Base-by-base conservation (phyloP, 2,797 vertebrate species). In the Eulemur coronatus region DNA sequence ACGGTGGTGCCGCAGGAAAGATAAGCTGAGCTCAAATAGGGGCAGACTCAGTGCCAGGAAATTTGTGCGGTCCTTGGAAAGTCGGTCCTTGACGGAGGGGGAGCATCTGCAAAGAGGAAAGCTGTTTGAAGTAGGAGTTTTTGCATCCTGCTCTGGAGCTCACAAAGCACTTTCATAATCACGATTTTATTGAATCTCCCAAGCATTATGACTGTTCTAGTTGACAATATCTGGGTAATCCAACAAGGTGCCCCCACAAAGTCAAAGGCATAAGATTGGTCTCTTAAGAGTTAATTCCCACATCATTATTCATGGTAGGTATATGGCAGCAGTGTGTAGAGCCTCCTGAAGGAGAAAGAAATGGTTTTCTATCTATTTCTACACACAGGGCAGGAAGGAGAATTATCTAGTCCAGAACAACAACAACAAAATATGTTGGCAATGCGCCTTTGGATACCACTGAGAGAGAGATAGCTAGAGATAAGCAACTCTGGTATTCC, bases 1-100 rank as follows among this genome's bases (percentile, higher is more conserved):
- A 90, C 4, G 0, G 35, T 46, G 88, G 65, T 98, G 95, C 90
- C n/a, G 59, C 52, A 91, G 86, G 91, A 94, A 88, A 96, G 97
- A 96, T 65, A 94, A 98, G 97, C 86, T 84, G 84, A 88, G 89
- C 94, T 7, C 88, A 78, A 76, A 76, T 0, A 26, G 28, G 55
- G 59, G 81, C 79, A 82, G 50, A 65, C 65, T 55, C 8, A 20
- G 94, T 59, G 41, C 87, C 70, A 89, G 84, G 38, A 85, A 87
- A 79, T 17, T 0, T 28, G 69, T 43, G 35, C 41, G 57, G 78
- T 76, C 61, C 70, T 89, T 92, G 52, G 46, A 48, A 95, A 97
- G 61, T 80, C 79, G 52, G 50, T 61, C 73, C 96, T 89, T 91
- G 55, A 89, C 61, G 38, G 72, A 50, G 0, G 1, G 59, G 43